Evolutionary conservation across 2,888 invertebrate genomes (phyloP).

Genomic region (Lysandra coridon): DNA sequence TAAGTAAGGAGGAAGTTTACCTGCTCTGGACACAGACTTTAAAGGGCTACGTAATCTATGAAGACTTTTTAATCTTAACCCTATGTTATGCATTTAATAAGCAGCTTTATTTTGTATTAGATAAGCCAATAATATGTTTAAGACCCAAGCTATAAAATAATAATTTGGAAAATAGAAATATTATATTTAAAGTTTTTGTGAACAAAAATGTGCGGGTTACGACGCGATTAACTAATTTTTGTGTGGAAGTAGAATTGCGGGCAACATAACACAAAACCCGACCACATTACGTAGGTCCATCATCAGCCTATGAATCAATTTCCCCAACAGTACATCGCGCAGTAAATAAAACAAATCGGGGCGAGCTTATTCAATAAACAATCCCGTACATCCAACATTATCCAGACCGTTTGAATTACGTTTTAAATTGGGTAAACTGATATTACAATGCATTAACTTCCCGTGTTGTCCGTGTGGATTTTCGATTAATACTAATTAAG

Average conservation of each 20-base stretch:
- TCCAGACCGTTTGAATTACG: slow-evolving; percentile 31
- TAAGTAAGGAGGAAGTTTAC: neutral
- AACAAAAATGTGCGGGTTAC: neutral
- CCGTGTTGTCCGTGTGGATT: slow-evolving; percentile 57
- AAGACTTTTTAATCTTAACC: neutral
- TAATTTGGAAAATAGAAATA: neutral
- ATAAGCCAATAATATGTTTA: no score
- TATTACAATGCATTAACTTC: slow-evolving; percentile 50
- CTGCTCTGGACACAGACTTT: neutral
- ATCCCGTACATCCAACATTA: slow-evolving; percentile 10
- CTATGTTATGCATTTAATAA: no score
- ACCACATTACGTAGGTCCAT: neutral
- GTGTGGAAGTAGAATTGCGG: no score
- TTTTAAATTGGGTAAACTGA: slow-evolving; percentile 44
- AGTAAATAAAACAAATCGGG: neutral
- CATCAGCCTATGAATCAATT: neutral
- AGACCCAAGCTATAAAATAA: no score
- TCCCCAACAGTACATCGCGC: neutral
- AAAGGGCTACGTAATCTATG: neutral
- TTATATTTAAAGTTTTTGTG: neutral
- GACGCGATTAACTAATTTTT: no score
- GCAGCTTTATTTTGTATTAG: no score
- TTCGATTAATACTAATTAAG: slow-evolving; percentile 79
- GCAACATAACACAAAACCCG: no score
- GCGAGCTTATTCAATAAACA: slow-evolving; percentile 10